Conservation (phyloP, 1,140 invertebrate genomes). For the Ridgeia piscesae region DNA sequence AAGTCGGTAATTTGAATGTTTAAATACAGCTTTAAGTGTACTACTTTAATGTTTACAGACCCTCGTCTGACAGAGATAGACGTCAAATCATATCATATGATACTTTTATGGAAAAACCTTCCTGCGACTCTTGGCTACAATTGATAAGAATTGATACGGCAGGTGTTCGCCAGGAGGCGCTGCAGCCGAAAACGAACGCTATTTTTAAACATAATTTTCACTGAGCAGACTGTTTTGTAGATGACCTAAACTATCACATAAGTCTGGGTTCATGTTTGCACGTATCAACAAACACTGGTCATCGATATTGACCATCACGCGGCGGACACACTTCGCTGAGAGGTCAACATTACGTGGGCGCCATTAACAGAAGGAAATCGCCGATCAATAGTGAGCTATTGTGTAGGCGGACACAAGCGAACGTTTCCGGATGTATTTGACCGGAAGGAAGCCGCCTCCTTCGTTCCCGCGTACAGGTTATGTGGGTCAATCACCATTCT, state of each 20-base stretch:
- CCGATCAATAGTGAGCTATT: neutral
- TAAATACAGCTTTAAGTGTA: neutral
- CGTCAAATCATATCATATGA: neutral
- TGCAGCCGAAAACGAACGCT: neutral
- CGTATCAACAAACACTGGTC: neutral
- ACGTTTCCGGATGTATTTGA: neutral
- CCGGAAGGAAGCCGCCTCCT: neutral
- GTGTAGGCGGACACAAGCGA: neutral
- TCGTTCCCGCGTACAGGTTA: neutral
- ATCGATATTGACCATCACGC: neutral
- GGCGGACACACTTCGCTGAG: neutral
- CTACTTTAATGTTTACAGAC: neutral
- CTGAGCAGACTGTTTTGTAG: neutral
- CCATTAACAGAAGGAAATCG: neutral
- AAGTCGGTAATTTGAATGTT: neutral
- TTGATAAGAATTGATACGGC: neutral
- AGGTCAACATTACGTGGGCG: neutral
- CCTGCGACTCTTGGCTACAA: neutral
- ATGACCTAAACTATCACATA: neutral
- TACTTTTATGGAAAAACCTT: neutral
- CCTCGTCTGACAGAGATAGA: neutral
- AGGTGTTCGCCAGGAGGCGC: neutral
- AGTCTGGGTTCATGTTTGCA: neutral
- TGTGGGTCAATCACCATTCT: neutral
- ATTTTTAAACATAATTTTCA: neutral